Percentiles rank a stretch among this genome's conserved stretches.
Evolutionary conservation across 1,140 invertebrate species (phyloP).

Genomic region (Acromyrmex heyeri): DNA sequence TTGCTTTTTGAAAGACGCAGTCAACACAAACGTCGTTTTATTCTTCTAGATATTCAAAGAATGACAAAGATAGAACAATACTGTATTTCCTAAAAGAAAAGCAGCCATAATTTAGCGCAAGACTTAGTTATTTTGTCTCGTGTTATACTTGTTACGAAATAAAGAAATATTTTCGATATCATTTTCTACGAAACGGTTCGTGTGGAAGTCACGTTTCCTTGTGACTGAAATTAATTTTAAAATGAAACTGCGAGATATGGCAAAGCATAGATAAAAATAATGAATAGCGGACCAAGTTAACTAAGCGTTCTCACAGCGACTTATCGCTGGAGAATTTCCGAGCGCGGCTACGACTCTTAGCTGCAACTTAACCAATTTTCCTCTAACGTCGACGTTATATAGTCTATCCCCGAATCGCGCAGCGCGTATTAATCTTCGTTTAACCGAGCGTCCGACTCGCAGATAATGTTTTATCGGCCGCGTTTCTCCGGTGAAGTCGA

Average conservation of each 20-base stretch:
- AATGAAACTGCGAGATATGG: slow-evolving; percentile 33
- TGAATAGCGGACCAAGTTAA: slow-evolving; percentile 39
- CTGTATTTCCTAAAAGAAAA: too few relatives aligned
- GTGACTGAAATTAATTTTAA: slow-evolving; percentile 16
- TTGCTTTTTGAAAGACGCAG: too few relatives aligned
- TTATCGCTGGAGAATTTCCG: slow-evolving; percentile 37
- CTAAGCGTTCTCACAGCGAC: slow-evolving; percentile 14
- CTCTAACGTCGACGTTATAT: slow-evolving; percentile 3
- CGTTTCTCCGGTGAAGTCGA: slow-evolving; percentile 60
- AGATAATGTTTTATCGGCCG: slow-evolving; percentile 68
- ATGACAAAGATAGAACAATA: too few relatives aligned
- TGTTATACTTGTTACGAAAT: not conserved
- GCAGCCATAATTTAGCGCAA: not conserved
- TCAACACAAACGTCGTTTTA: too few relatives aligned
- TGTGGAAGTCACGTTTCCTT: not conserved
- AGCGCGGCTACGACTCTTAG: slow-evolving; percentile 21
- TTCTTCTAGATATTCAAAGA: too few relatives aligned
- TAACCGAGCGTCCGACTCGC: slow-evolving; percentile 36
- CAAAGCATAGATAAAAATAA: slow-evolving; percentile 56
- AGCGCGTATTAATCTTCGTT: slow-evolving; percentile 59
- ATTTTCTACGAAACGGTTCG: not conserved
- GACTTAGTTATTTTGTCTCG: not conserved
- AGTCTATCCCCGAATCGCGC: not conserved
- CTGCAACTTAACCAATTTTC: slow-evolving; percentile 52
- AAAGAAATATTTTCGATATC: not conserved